Evolutionary conservation across 2,113 vertebrate species (phyloP), one percentile per base, ranked within the genome.

Genomic region (Hippocampus guttulatus): DNA sequence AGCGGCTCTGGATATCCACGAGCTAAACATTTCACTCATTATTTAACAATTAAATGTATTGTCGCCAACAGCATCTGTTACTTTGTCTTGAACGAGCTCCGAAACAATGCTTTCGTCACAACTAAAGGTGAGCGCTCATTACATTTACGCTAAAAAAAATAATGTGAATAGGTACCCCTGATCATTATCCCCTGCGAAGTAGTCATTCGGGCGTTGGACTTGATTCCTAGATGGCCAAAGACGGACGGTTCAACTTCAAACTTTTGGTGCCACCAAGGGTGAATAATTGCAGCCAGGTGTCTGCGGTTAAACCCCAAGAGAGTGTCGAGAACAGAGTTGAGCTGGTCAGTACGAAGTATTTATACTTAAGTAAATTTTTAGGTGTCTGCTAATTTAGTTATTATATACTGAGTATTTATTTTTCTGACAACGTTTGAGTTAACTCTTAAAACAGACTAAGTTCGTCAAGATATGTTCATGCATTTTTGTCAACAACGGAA

Each of bases 221-320:
- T 67, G 21, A 2, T 73, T 74, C 64, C 74, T 90, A 84, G 27
- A 94, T 92, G 92, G 88, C 92, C 55, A 85, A 64, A 79, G 79
- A 83, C 51, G 73, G 58, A 3, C 51, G 89, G 1, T 93, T 92
- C 67, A 91, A 82, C 72, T 93, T 93, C 78, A 92, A 91, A 60
- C 84, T 93, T 43, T 27, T 90, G 69, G 81, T 93, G 8, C 92
- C 92, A 20, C 82, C 90, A 11, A 85, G 88, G 72, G 68, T 83
- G 25, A 88, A 60, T 49, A 63, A 33, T 3, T 78, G 84, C 4
- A 79, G 84, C 47, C 90, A 89, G 25, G 71, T 90, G 1, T 90
- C 86, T 30, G 81, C 87, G 1, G 86, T 92, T 38, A 84, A 72
- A 68, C 90, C 89, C 16, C 90, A 89, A 64, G 89, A 85, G 65